Base-by-base conservation (phyloP, 2,113 vertebrate species). In the Tautogolabrus adspersus region DNA sequence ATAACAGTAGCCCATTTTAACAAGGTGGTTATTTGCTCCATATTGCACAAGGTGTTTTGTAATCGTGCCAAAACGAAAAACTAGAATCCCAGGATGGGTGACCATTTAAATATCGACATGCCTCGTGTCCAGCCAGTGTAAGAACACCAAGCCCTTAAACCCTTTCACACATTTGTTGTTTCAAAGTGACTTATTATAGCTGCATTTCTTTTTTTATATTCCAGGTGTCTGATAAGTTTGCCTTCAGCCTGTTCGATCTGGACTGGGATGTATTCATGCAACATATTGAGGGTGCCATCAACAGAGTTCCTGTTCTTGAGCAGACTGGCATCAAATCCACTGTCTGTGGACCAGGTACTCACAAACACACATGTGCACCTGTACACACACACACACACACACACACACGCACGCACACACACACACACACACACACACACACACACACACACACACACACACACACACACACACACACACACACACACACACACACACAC, bases 251-350 rank as follows among this genome's bases (percentile, higher is more conserved):
- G 72, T 99, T 99, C 78, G 97, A 99, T 81, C 91, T 99, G 94
- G 95, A 99, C 88, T 99, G 98, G 98, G 97, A 99, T 5, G 95
- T 99, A 22, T 99, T 99, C 88, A 94, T 85, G 82, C 97, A 97
- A 64, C 96, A 98, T 82, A 97, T 99, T 0, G 95, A 98, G 46
- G 98, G 97, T 0, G 97, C 97, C 8, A 51, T 99, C 76, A 96
- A 97, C 90, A 93, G 98, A 19, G 95, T 99, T 10, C 97, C 98
- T 0, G 91, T 85, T 61, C 92, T 99, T 90, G 98, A 97, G 92
- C 94, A 91, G 83, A 98, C 96, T 0, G 98, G 98, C 22, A 95
- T 99, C 79, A 99, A 99, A 91, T 99, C 98, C 80, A 99, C 98
- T 0, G 97, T 99, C 66, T 99, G 98, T 0, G 98, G 98, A 70